Conservation (phyloP, 1,140 invertebrate species). For the Leptonema lineaticorne region DNA sequence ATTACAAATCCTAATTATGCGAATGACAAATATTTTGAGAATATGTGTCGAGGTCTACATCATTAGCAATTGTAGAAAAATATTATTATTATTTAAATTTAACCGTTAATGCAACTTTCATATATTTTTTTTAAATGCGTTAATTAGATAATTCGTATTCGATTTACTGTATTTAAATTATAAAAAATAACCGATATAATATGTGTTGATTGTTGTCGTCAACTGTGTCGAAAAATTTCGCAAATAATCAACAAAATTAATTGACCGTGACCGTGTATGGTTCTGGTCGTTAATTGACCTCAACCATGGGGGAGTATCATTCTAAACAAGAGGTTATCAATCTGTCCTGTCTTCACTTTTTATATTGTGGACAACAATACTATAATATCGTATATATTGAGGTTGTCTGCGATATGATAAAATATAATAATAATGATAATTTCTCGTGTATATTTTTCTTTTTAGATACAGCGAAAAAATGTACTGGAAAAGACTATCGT, state of each 20-base stretch:
- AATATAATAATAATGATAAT: background rate
- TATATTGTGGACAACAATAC: background rate
- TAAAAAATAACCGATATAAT: too few relatives aligned
- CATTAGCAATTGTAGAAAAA: too few relatives aligned
- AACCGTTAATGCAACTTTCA: too few relatives aligned
- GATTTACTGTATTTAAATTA: too few relatives aligned
- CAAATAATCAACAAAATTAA: background rate
- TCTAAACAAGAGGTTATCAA: background rate
- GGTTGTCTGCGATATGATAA: background rate
- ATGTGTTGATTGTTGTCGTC: too few relatives aligned
- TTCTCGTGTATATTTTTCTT: slow-evolving; percentile 8
- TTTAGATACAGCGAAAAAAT: slow-evolving; percentile 50
- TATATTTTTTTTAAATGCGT: too few relatives aligned
- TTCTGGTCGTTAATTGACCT: background rate
- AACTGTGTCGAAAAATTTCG: too few relatives aligned
- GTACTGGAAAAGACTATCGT: slow-evolving; percentile 51
- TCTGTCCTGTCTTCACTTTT: background rate
- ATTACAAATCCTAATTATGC: too few relatives aligned
- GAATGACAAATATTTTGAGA: too few relatives aligned
- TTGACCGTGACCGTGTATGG: background rate
- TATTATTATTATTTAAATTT: too few relatives aligned
- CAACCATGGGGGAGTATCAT: background rate
- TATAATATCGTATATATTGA: background rate
- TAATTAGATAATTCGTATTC: too few relatives aligned
- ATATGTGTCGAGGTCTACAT: too few relatives aligned